A percentile compares a stretch with the other conserved stretches of the same genome.
phyloP scores from a whole-genome alignment of 1,140 invertebrate genomes.

The Venturia canescens region DNA sequence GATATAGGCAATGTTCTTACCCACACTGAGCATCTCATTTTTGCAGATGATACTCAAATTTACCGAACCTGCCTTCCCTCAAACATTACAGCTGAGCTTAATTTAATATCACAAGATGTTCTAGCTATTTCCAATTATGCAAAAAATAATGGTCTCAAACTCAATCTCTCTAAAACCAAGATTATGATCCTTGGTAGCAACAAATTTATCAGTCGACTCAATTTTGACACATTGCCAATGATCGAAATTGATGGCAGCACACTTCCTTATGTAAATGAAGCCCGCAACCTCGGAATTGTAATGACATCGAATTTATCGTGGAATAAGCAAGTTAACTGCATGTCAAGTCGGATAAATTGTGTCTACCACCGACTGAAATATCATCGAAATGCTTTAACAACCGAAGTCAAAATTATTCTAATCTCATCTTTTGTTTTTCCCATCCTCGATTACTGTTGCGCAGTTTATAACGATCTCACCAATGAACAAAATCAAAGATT shows the following conservation, averaged over 20 bases:
- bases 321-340: background rate
- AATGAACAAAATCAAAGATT: background rate
- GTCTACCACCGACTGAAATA: background rate
- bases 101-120: background rate
- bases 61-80: background rate
- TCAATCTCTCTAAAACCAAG: conserved; percentile 16
- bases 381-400: background rate
- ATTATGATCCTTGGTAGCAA: background rate
- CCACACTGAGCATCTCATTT: background rate
- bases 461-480: background rate
- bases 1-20: background rate
- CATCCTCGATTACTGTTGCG: background rate
- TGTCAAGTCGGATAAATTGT: background rate
- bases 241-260: background rate
- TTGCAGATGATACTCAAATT: conserved; percentile 40
- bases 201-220: background rate
- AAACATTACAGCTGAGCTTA: background rate
- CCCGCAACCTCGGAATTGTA: background rate
- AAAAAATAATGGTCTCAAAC: background rate
- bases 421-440: background rate
- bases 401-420: background rate
- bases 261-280: background rate
- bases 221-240: background rate
- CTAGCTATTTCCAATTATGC: background rate
- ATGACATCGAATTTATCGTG: conserved; percentile 2